Evolutionary conservation across 2,797 vertebrate genomes (phyloP), one percentile per base, ranked within the genome.

Genomic region (Diplodus sargus): DNA sequence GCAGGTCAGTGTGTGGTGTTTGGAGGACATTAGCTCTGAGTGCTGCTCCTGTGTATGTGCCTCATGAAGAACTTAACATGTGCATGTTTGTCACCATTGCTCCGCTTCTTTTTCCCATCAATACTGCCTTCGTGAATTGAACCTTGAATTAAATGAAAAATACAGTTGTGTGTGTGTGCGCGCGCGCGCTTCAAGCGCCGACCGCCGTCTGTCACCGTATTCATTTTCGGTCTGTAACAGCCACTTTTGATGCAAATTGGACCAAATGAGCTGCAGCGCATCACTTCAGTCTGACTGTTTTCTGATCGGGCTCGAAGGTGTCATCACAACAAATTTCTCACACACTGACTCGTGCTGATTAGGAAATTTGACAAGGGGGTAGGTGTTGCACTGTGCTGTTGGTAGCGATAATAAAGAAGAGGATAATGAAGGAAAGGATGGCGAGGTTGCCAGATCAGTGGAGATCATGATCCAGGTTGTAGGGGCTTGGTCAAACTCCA

Each of bases 241-340:
- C 72, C 66, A 12, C 54, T 59, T 84, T 52, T 68, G 66, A 87
- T 71, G 61, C 61, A 88, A 85, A 88, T 72, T 78, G 58, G 54
- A 71, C 65, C 51, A 74, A 90, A 82, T 59, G 68, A 82, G 61
- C 54, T 78, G 14, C 43, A 25, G 68, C 25, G 23, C 64, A 63
- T 82, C 51, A 45, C 7, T 65, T 63, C 69, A 68, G 60, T 28
- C 39, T 0, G 58, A 20, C 70, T 70, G 73, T 65, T 71, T 73
- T 62, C 66, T 47, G 34, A 53, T 54, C 6, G 3, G 0, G 4
- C 45, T 68, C 13, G 1, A n/a, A 72, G 48, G 72, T 77, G 74
- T 77, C 54, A 77, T 77, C 71, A 68, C 70, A 77, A 30, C 63
- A 74, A 15, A 83, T 73, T 48, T 68, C 53, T 49, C 72, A 58